Evolutionary conservation across 2,888 invertebrate genomes (phyloP), one percentile per base, ranked within the genome.

Genomic region (Muschampia plurimacula): DNA sequence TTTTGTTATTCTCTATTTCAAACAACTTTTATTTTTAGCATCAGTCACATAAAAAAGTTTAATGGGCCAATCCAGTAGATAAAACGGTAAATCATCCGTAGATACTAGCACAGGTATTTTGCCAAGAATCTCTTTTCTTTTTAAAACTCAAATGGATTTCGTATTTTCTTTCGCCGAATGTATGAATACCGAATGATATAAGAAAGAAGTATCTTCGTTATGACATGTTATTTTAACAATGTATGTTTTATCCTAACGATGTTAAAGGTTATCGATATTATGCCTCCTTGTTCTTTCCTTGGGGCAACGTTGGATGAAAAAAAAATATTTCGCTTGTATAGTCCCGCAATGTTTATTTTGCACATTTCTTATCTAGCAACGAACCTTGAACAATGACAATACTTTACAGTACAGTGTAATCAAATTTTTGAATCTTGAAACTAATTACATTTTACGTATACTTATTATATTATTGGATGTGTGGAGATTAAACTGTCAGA

Each of bases 1-100:
- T 39, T 72, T 67, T 60, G 65, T 70, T 71, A 71, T 60, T 66
- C 39, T n/a, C 15, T 60, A 7, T 49, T 39, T 60, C 60, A 71
- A 66, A 71, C 49, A 66, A 39, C 15, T 59, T 57, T 60, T 71
- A 71, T 71, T 71, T 62, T 62, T 72, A 67, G 55, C 28, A 6
- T 2, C 52, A 72, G 15, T 62, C 55, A 67, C 72, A 66, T 39
- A 66, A 66, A 44, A 13, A 59, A 57, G 59, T 59, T 71, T 60
- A 59, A 71, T 55, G 49, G 60, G 13, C 49, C 49, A 15, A 15
- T 71, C 41, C 49, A 71, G 36, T 65, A 13, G 36, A 70, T 59
- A 49, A n/a, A 71, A 66, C 12, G 15, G 15, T 46, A 71, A 46
- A 46, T 46, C 22, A 41, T 64, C 15, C 28, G 55, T 41, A 55